Evolutionary conservation across 2,888 invertebrate genomes (phyloP).

Genomic region (Rhaphigaster nebulosa): DNA sequence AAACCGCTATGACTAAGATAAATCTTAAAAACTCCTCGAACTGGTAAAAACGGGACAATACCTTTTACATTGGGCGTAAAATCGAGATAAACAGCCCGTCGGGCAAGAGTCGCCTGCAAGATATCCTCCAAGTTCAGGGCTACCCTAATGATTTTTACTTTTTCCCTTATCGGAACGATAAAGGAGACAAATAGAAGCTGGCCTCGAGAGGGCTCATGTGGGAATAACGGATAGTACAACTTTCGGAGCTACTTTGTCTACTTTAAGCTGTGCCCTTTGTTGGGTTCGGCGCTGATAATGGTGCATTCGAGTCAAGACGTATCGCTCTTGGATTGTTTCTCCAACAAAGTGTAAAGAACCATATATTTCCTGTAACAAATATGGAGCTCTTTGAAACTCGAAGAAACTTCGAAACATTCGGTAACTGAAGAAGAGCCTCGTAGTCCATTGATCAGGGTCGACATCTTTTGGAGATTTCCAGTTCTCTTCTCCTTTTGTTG

Average conservation of each 20-base stretch:
- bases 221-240: neutral
- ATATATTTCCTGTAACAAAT: neutral
- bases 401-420: neutral
- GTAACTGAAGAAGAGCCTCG: neutral
- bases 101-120: neutral
- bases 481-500: too few species aligned
- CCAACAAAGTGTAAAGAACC: neutral
- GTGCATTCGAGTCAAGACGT: neutral
- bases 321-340: neutral
- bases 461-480: too few species aligned
- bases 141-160: conserved; percentile 21
- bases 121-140: neutral
- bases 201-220: neutral
- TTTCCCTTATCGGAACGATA: neutral
- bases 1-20: neutral
- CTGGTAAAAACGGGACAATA: neutral
- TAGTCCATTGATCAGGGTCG: neutral
- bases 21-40: neutral
- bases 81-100: neutral
- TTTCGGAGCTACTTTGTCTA: conserved; percentile 12
- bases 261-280: neutral
- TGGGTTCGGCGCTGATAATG: neutral
- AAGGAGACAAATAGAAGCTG: conserved; percentile 13
- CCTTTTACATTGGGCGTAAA: neutral
- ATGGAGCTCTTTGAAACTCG: neutral